Evolutionary conservation across 2,888 invertebrate species (phyloP).

Genomic region (Sepiola atlantica): DNA sequence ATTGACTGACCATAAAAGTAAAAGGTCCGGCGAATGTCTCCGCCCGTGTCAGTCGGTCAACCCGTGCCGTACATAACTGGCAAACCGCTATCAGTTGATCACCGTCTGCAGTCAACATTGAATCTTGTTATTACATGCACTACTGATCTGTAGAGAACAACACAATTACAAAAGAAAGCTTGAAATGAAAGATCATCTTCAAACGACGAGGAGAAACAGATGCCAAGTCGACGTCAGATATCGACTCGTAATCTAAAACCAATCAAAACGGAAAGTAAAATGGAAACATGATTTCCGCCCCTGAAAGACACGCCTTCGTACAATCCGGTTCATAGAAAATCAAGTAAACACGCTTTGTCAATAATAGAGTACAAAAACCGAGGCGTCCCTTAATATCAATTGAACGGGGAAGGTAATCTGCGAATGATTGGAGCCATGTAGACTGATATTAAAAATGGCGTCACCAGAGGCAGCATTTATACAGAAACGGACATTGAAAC

Average conservation of each 20-base stretch:
- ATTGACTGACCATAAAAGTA: no score
- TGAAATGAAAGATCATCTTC: not conserved
- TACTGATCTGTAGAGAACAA: not conserved
- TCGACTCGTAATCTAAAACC: not conserved
- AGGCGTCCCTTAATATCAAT: no score
- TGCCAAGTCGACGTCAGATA: not conserved
- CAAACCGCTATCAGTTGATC: not conserved
- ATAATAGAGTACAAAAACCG: no score
- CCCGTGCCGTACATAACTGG: not conserved
- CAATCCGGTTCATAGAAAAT: no score
- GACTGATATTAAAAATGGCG: no score
- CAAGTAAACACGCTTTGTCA: no score
- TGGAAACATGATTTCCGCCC: not conserved
- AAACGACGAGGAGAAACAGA: not conserved
- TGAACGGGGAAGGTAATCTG: no score
- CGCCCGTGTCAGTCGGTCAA: not conserved
- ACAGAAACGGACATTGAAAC: no score
- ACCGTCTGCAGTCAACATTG: not conserved
- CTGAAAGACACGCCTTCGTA: not conserved
- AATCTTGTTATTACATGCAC: conserved; percentile 2
- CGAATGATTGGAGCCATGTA: no score
- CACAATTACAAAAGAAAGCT: not conserved
- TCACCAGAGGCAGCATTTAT: no score
- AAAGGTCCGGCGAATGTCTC: not conserved
- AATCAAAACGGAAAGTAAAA: not conserved